Base-by-base conservation (phyloP, 2,888 invertebrate genomes). In the Mythimna albipuncta region DNA sequence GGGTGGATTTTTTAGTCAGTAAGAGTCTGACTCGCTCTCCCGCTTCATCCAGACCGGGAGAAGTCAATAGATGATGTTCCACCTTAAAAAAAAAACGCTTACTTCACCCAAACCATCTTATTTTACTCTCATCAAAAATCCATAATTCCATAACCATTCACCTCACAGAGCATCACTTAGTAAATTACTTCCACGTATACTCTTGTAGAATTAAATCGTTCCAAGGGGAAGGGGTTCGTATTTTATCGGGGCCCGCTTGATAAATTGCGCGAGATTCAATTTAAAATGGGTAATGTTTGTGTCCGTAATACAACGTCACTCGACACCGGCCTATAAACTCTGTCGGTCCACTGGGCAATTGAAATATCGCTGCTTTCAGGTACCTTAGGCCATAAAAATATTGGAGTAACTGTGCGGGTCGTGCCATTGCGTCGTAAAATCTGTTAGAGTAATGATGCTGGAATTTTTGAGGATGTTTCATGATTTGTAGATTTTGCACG, bases 241-340 rank as follows among this genome's bases (percentile, higher is more conserved):
- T 94, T 94, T 95, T 94, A 94, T 93, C 92, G 90, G 90, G 88
- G 86, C 85, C 87, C 87, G 87, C 72, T 91, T 94, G 94, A 94
- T 95, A 94, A 95, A 95, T 95, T 94, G 94, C 91, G 82, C 89
- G 89, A 94, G 94, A 95, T 95, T 95, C 94, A 94, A 95, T 95
- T 95, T 95, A 94, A 95, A 95, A 95, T 94, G 94, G 95, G 94
- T 93, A 94, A 94, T 95, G 94, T 94, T 95, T 94, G 94, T 93
- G 93, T 91, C 93, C 94, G 93, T 94, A 94, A 94, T 94, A 94
- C 93, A 90, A 90, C 90, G 92, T 94, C 94, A 94, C 93, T 93
- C 92, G 90, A 89, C 90, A 90, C 91, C 82, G 80, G 89, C 91
- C 93, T 91, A 94, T 95, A 95, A 94, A 95, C 93, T 94, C 90